Conservation (phyloP, 2,888 invertebrate species). For the Microctonus aethiopoides region DNA sequence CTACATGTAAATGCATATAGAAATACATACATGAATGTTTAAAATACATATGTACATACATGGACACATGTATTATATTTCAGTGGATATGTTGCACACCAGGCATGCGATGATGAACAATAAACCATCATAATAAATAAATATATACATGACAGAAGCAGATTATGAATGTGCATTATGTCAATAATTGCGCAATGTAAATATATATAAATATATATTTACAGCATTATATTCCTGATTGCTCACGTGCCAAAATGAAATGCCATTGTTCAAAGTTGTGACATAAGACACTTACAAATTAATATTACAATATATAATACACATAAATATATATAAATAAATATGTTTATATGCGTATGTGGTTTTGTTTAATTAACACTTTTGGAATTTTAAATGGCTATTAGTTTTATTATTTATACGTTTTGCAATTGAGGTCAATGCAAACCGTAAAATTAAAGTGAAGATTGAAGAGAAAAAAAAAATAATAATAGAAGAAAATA, state of each 20-base stretch:
- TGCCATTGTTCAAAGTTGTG: neutral
- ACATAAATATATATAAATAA: neutral
- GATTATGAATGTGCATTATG: conserved; percentile 16
- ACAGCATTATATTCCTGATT: neutral
- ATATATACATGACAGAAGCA: conserved; percentile 12
- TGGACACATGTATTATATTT: neutral
- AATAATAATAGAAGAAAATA: neutral
- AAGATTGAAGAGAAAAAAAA: neutral
- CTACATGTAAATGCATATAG: conserved; percentile 6
- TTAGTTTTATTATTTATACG: neutral
- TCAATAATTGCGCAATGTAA: conserved; percentile 5
- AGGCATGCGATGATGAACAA: conserved; percentile 23
- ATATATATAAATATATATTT: neutral
- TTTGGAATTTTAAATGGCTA: neutral
- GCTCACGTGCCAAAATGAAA: conserved; percentile 7
- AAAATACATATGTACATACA: neutral
- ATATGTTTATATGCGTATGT: neutral
- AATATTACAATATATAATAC: neutral
- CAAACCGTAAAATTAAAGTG: neutral
- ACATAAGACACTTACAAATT: conserved; percentile 16
- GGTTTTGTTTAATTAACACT: neutral
- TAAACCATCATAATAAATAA: neutral
- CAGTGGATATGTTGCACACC: conserved; percentile 13
- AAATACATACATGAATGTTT: conserved; percentile 2
- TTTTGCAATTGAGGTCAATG: neutral